A percentile compares a stretch with the other conserved stretches of the same genome.
Evolutionary conservation across 1,140 invertebrate species (phyloP).

Genomic region (Drosophila sproati): DNA sequence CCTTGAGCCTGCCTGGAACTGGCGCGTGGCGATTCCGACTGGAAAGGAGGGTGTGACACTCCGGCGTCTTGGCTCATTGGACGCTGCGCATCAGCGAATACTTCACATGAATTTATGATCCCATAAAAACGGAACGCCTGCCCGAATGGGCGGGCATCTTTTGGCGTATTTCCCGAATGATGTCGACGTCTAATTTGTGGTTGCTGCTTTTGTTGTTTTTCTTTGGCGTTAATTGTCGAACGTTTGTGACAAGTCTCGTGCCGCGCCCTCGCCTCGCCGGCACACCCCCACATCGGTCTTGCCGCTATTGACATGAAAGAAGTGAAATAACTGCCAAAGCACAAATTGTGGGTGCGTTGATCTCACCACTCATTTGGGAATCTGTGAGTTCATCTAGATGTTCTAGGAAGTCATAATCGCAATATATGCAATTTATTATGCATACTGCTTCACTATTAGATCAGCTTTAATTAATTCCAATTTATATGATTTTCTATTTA

Average conservation of each 20-base stretch:
- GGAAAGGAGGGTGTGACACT: constrained; percentile 32
- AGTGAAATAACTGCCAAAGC: constrained; percentile 24
- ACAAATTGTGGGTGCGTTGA: constrained; percentile 67
- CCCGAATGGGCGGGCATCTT: constrained; percentile 24
- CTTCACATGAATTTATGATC: constrained; percentile 68
- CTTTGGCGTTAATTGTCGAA: constrained; percentile 71
- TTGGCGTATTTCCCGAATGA: constrained; percentile 55
- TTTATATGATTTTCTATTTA: constrained; percentile 65
- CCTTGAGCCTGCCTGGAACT: constrained; percentile 32
- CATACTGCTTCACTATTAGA: constrained; percentile 50
- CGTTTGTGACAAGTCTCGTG: constrained; percentile 61
- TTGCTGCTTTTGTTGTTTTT: constrained; percentile 36
- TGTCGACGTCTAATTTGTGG: constrained; percentile 17
- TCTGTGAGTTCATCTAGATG: constrained; percentile 51
- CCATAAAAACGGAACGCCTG: constrained; percentile 68
- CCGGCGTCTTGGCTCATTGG: constrained; percentile 39
- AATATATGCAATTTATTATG: constrained; percentile 69
- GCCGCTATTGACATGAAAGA: background rate
- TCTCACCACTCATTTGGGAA: constrained; percentile 38
- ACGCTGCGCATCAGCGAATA: constrained; percentile 46
- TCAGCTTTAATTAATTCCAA: constrained; percentile 67
- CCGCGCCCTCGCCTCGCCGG: constrained; percentile 47
- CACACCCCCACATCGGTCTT: background rate
- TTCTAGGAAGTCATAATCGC: constrained; percentile 68
- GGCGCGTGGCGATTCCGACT: constrained; percentile 17